Evolutionary conservation across 1,140 invertebrate species (phyloP).

Genomic region (Episyrphus balteatus): DNA sequence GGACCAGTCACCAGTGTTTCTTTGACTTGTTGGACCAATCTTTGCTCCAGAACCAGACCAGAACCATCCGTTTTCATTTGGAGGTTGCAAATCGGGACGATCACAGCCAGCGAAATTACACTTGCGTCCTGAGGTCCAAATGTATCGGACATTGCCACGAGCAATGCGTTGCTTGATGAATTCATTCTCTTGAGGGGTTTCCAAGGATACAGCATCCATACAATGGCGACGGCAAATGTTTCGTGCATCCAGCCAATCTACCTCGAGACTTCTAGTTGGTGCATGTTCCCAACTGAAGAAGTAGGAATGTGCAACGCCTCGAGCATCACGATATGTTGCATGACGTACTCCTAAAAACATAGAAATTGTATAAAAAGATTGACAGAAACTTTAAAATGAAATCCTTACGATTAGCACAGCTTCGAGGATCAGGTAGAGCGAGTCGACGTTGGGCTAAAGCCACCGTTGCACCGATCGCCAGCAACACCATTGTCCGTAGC

Average conservation of each 20-base stretch:
- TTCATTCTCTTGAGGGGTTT: slow-evolving; percentile 83
- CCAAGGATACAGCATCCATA: slow-evolving; percentile 83
- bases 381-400: no score
- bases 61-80: slow-evolving; percentile 86
- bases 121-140: slow-evolving; percentile 85
- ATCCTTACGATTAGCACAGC: slow-evolving; percentile 74
- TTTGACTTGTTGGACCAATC: slow-evolving; percentile 74
- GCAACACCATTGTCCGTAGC: slow-evolving; percentile 40
- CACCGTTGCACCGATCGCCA: slow-evolving; percentile 53
- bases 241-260: slow-evolving; percentile 80
- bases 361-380: background rate
- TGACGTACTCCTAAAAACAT: slow-evolving; percentile 58
- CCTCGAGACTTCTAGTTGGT: slow-evolving; percentile 72
- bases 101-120: slow-evolving; percentile 88
- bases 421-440: slow-evolving; percentile 75
- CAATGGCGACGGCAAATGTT: slow-evolving; percentile 87
- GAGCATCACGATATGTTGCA: slow-evolving; percentile 71
- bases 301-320: slow-evolving; percentile 77
- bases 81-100: slow-evolving; percentile 72
- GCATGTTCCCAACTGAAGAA: slow-evolving; percentile 90
- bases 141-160: slow-evolving; percentile 60
- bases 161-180: slow-evolving; percentile 77
- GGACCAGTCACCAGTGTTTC: slow-evolving; percentile 81
- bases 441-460: slow-evolving; percentile 68
- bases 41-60: slow-evolving; percentile 85